phyloP scores from a whole-genome alignment of 2,797 vertebrate species.

The Acanthurus tractus region DNA sequence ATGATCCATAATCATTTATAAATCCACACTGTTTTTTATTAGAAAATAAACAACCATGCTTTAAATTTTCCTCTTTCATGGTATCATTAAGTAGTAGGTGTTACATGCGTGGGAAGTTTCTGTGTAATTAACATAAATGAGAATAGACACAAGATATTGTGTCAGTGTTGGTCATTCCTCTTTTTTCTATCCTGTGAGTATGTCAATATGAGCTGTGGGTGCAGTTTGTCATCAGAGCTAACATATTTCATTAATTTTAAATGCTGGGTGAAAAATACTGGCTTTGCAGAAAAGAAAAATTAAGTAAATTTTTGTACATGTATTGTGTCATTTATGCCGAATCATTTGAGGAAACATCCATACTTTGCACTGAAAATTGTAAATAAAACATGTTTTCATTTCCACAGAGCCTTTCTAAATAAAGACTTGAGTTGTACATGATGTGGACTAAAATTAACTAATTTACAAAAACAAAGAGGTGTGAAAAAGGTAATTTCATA shows the following conservation, averaged over 20 bases:
- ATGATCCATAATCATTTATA: conserved; percentile 26
- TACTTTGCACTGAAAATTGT: conserved; percentile 26
- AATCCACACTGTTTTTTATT: conserved; percentile 62
- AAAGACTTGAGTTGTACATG: conserved; percentile 28
- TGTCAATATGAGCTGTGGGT: conserved; percentile 46
- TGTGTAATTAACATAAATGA: conserved; percentile 95
- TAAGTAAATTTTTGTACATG: conserved; percentile 12
- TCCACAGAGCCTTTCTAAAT: conserved; percentile 37
- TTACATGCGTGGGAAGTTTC: conserved; percentile 93
- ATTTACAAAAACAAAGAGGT: conserved; percentile 19
- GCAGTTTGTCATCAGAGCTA: conserved; percentile 56
- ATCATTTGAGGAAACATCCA: conserved; percentile 23
- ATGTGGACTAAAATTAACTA: conserved; percentile 36
- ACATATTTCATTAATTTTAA: conserved; percentile 9
- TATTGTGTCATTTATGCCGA: conserved; percentile 28
- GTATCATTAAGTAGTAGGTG: conserved; percentile 94
- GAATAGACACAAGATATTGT: conserved; percentile 86
- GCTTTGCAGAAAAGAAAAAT: neutral
- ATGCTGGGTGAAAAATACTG: neutral
- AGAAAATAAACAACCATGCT: conserved; percentile 92
- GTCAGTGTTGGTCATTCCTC: conserved; percentile 34
- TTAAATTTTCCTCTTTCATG: conserved; percentile 86
- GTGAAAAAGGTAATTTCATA: conserved; percentile 21
- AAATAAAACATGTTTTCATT: conserved; percentile 41
- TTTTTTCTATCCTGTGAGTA: conserved; percentile 32